Evolutionary conservation across 1,140 invertebrate genomes (phyloP), one percentile per base, ranked within the genome.

Genomic region (Zelostemma sp.): DNA sequence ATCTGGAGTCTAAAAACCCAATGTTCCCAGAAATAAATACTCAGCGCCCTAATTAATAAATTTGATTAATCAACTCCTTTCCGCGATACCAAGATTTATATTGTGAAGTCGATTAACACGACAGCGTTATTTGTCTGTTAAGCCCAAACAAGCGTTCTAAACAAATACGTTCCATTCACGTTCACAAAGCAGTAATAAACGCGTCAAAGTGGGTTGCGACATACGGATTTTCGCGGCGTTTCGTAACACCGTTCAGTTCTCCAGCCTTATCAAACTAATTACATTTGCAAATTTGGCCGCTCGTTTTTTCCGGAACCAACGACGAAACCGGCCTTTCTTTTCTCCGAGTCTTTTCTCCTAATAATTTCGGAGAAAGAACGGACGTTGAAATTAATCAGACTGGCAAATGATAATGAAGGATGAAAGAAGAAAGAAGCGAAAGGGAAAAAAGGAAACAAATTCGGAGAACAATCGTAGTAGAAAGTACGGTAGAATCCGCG

Each of bases 151-250:
- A 62, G 70, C 72, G 59, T 69, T 66, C 60, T 72, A 66, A 68
- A 70, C 48, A 68, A 64, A 70, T 59, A 58, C 59, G 55, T 63
- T 72, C 58, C 41, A 19, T 61, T 38, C 9, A 41, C 46, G 69
- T 28, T n/a, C 6, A n/a, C 11, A 25, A 57, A 50, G 58, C 57
- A 68, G 58, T 69, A 8, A n/a, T n/a, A n/a, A n/a, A n/a, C 45
- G 57, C 25, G 25, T 55, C 51, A 25, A 76, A 73, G 74, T 73
- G 71, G 74, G 74, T 76, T 73, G 59, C 60, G 38, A 35, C 65
- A 28, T 68, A 64, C 73, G 63, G 65, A 60, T 64, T 38, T 74
- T 38, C 31, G 47, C 58, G 41, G 70, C 65, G 38, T 55, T 66
- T 55, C 55, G 50, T 53, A 35, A 40, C 31, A 51, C 35, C 18